A percentile compares a stretch with the other conserved stretches of the same genome.
Conservation (phyloP, 2,113 vertebrate species). For the Papio anubis region DNA sequence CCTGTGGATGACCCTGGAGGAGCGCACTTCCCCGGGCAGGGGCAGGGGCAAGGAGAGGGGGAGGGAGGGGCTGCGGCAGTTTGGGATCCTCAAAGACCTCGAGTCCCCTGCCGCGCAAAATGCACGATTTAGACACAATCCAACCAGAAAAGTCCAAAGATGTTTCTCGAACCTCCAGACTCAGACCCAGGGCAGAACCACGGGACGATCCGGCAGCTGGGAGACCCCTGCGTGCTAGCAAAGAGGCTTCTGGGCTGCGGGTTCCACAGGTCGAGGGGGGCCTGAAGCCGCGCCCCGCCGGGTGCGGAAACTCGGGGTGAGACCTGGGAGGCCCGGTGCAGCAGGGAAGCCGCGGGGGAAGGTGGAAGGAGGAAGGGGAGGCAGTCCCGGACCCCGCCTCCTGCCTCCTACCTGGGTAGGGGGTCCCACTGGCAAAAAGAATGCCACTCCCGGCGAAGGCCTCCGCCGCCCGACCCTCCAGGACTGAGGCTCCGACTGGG, state of each 20-base stretch:
- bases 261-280: too few species aligned
- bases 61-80: not conserved
- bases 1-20: not conserved
- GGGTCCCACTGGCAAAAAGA: too few species aligned
- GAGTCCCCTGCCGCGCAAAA: not conserved
- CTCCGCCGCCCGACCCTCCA: not conserved
- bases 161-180: not conserved
- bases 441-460: not conserved
- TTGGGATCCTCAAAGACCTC: not conserved
- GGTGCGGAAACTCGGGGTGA: not conserved
- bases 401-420: too few species aligned
- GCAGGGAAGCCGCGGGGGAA: not conserved
- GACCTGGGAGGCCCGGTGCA: not conserved
- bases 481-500: not conserved
- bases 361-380: not conserved
- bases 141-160: not conserved
- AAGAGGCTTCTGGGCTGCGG: not conserved
- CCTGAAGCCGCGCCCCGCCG: not conserved
- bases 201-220: not conserved
- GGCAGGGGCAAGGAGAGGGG: too few species aligned
- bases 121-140: not conserved
- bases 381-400: too few species aligned
- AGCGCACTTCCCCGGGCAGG: accelerated
- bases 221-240: not conserved
- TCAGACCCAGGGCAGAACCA: not conserved